phyloP scores from a whole-genome alignment of 2,888 invertebrate species.

The Drosophila trichaetosa region DNA sequence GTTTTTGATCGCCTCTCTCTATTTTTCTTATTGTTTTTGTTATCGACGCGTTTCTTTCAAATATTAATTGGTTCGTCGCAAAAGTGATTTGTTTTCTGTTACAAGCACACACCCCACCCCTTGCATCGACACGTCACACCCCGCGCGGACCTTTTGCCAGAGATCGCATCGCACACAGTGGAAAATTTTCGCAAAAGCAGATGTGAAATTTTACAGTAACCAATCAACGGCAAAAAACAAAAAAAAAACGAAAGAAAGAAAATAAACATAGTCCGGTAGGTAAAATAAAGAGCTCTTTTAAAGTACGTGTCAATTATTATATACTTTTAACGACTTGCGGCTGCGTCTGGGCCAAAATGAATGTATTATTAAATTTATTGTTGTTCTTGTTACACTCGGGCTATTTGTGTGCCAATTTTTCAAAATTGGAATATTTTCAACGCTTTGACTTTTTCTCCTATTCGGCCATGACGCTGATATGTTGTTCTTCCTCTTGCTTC shows the following conservation, averaged over 20 bases:
- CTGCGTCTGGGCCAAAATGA: conserved; percentile 9
- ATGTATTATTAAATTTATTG: conserved; percentile 30
- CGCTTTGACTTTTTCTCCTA: conserved; percentile 39
- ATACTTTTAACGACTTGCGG: conserved; percentile 42
- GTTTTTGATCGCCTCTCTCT: conserved; percentile 32
- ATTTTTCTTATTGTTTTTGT: conserved; percentile 51
- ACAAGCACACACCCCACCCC: conserved; percentile 7
- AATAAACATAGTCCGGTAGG: conserved; percentile 22
- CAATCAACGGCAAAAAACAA: not conserved
- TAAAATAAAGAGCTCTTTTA: conserved; percentile 46
- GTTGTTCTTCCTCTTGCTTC: conserved; percentile 4
- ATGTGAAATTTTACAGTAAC: conserved; percentile 29
- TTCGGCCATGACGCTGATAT: conserved; percentile 40
- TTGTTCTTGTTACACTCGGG: conserved; percentile 42
- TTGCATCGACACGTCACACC: not conserved
- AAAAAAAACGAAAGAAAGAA: not conserved
- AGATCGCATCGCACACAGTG: conserved; percentile 55
- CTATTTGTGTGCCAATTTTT: conserved; percentile 69
- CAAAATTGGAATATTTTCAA: conserved; percentile 53
- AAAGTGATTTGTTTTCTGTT: conserved; percentile 50
- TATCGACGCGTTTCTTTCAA: conserved; percentile 62
- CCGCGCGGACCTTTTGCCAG: conserved; percentile 14
- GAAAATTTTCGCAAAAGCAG: conserved; percentile 64
- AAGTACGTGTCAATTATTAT: conserved; percentile 77
- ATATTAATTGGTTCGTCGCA: conserved; percentile 5